phyloP scores from a whole-genome alignment of 2,888 invertebrate species.

The Euproctis similis region DNA sequence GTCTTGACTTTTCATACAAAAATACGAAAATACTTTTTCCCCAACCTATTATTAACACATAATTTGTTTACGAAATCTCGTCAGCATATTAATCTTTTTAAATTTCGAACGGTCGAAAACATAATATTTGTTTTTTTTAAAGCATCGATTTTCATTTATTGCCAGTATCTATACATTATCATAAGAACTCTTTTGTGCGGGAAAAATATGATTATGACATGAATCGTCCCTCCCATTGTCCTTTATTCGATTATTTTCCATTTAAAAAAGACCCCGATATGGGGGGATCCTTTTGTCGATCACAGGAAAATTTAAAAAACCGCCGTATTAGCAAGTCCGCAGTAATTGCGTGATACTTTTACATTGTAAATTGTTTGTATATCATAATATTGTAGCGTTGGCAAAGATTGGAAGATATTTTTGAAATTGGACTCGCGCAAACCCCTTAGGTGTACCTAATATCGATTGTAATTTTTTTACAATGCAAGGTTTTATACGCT shows the following conservation, averaged over 20 bases:
- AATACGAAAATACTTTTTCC: too few species aligned
- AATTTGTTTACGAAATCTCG: too few species aligned
- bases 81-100: too few species aligned
- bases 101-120: conserved; percentile 21
- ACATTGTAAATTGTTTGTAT: conserved; percentile 16
- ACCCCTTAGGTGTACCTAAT: conserved; percentile 8
- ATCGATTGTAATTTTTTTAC: conserved; percentile 15
- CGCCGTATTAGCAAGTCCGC: conserved; percentile 40
- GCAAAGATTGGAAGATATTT: conserved; percentile 1
- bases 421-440: conserved; percentile 6
- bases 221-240: conserved; percentile 60
- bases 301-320: conserved; percentile 31
- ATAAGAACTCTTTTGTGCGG: conserved; percentile 65
- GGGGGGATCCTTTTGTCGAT: conserved; percentile 37
- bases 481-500: too few species aligned
- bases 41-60: too few species aligned
- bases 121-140: conserved; percentile 37
- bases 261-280: conserved; percentile 53
- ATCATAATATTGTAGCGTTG: conserved; percentile 1
- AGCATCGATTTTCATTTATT: conserved; percentile 64
- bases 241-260: conserved; percentile 59
- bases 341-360: conserved; percentile 11
- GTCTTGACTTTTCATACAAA: too few species aligned
- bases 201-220: conserved; percentile 72
- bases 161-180: conserved; percentile 61